Conservation (phyloP, 2,888 invertebrate genomes). For the Syrista parreyssii region DNA sequence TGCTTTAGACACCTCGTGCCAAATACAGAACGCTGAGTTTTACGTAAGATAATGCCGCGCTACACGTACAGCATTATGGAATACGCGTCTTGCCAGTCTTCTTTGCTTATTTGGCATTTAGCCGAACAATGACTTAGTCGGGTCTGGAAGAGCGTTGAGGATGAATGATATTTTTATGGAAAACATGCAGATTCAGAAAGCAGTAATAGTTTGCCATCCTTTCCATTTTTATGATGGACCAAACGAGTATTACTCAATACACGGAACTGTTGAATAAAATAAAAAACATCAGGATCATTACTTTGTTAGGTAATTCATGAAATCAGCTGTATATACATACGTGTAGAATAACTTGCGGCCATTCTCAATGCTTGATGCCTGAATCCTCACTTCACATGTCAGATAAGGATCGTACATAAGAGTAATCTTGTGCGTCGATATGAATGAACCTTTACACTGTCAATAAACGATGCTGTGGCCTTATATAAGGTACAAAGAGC, state of each 20-base stretch:
- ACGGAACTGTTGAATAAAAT: neutral
- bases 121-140: neutral
- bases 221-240: neutral
- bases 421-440: neutral
- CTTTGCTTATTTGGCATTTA: neutral
- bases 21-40: slow-evolving; percentile 12
- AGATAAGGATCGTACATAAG: slow-evolving; percentile 31
- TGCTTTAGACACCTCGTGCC: slow-evolving; percentile 26
- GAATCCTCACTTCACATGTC: slow-evolving; percentile 31
- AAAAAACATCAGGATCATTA: neutral
- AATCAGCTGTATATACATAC: neutral
- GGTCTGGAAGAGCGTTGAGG: neutral
- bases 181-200: neutral
- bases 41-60: neutral
- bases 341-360: neutral
- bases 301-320: neutral
- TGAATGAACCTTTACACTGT: neutral
- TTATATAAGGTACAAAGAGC: neutral
- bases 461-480: slow-evolving; percentile 1
- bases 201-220: neutral
- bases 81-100: neutral
- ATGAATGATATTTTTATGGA: neutral
- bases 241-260: neutral
- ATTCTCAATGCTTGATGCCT: neutral
- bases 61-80: neutral